Evolutionary conservation across 2,797 vertebrate species (phyloP), one percentile per base, ranked within the genome.

Genomic region (Lates japonicus): DNA sequence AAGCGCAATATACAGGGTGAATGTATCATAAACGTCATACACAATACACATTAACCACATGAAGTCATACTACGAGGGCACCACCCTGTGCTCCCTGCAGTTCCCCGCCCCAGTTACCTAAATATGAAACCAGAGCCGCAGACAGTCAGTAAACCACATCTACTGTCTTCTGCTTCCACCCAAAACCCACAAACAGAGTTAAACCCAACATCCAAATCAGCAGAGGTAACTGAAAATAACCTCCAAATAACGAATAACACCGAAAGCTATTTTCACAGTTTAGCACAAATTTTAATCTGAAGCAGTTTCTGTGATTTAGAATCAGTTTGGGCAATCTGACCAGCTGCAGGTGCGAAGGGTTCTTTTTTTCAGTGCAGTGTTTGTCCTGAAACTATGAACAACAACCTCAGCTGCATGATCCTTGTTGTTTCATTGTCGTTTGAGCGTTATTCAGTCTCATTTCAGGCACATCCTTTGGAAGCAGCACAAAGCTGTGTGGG

Each of bases 381-480:
- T 71, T 12, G 3, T 76, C 52, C 42, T 72, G 3, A 60, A 79
- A 54, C 52, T 3, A 1, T 25, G 20, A 67, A 35, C 7, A 55
- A 46, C 35, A 61, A 63, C 63, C 44, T 75, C 88, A 84, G 77
- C 74, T 90, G 81, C 70, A 29, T 66, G 19, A 25, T 52, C 22
- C 63, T 69, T 82, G 72, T 76, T 73, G 74, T 85, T 84, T 89
- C 78, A 87, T 88, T 91, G 85, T 87, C 49, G 9, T 76, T 81
- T 58, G 71, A 75, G 67, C 67, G 52, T 67, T 33, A 86, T 66
- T 66, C 57, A 39, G 61, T 67, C 69, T 82, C 54, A 81, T 70
- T 88, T 85, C 57, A 63, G 73, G 25, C 82, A 86, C 79, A 86
- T 89, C 87, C 83, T 88, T 80, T 90, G 82, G 90, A 90, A 83